Base-by-base conservation (phyloP, 2,797 vertebrate genomes). In the Podarcis lilfordi region DNA sequence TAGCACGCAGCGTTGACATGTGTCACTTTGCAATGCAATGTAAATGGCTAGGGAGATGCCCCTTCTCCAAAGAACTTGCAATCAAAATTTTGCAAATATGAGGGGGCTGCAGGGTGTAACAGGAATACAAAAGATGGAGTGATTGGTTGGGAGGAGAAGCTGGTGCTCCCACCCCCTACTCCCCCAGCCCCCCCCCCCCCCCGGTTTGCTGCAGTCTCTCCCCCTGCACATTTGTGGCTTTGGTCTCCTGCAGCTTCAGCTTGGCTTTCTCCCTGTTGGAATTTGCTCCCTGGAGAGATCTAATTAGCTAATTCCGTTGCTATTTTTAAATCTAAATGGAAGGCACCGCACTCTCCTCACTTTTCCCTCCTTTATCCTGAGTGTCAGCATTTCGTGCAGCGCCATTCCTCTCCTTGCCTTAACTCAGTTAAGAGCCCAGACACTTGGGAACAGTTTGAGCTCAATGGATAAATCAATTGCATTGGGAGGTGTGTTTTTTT, bases 231-330 rank as follows among this genome's bases (percentile, higher is more conserved):
- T 37, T 50, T 13, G 86, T 25, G 0, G 2, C 43, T 71, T 84
- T 40, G 55, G 61, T 68, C n/a, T 23, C 80, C 9, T 0, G 1
- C 90, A 13, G 64, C 86, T 84, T 7, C 0, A 13, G 78, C 86
- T 71, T 0, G 0, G 85, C 1, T 89, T 91, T 87, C 25, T 94
- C 89, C 92, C 90, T 74, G 94, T 88, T 1, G 92, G 91, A 94
- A 93, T 92, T 87, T 80, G 79, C 85, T 92, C 94, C 92, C 91
- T 0, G 0, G 86, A 75, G 86, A 91, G 89, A 68, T 77, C 91
- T 90, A 90, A 95, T 95, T 85, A 94, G 84, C 77, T 92, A 93
- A 95, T 96, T 95, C 95, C 82, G 61, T 85, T 4, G 80, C 92
- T 93, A 89, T 95, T 95, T 95, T 87, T 71, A 85, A 92, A 95